Percentiles rank a stretch among this genome's conserved stretches.
These are phyloP conservation scores for Calidris pygmaea DNA, from an alignment of 2,113 vertebrate species.

Conservation along the genomic window DNA sequence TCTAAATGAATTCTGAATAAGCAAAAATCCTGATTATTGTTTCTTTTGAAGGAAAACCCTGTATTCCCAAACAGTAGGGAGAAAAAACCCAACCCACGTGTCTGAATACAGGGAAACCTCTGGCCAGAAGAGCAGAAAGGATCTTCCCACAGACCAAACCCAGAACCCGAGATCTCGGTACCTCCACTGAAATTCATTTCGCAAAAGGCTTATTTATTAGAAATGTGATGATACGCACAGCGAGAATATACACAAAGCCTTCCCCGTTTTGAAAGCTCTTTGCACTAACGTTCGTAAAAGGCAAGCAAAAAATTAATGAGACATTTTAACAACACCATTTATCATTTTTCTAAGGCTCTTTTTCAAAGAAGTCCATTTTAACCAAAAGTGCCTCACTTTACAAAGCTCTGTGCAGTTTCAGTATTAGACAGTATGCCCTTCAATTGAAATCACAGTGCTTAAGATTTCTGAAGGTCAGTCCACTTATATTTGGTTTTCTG, in stretches of 20 bases:
- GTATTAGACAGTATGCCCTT: neutral
- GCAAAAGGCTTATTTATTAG: neutral
- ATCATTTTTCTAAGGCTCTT: conserved; percentile 13
- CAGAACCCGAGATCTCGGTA: accelerated
- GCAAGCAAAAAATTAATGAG: conserved; percentile 28
- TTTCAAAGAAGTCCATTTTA: neutral
- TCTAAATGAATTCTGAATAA: neutral
- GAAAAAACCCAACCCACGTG: neutral
- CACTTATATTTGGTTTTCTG: neutral
- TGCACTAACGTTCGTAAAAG: neutral
- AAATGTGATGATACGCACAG: neutral
- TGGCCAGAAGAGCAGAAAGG: neutral
- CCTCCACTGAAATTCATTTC: neutral
- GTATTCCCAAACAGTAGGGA: accelerated
- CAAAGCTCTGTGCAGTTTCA: neutral
- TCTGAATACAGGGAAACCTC: neutral
- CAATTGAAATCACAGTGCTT: neutral
- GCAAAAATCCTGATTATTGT: neutral
- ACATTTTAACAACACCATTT: conserved; percentile 35
- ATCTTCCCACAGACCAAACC: neutral
- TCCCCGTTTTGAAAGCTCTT: neutral
- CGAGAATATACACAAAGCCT: neutral
- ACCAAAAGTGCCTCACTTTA: neutral
- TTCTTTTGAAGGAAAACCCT: neutral
- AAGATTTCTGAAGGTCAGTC: conserved; percentile 6